phyloP scores from a whole-genome alignment of 1,140 invertebrate species.

The Chrysomallon squamiferum region DNA sequence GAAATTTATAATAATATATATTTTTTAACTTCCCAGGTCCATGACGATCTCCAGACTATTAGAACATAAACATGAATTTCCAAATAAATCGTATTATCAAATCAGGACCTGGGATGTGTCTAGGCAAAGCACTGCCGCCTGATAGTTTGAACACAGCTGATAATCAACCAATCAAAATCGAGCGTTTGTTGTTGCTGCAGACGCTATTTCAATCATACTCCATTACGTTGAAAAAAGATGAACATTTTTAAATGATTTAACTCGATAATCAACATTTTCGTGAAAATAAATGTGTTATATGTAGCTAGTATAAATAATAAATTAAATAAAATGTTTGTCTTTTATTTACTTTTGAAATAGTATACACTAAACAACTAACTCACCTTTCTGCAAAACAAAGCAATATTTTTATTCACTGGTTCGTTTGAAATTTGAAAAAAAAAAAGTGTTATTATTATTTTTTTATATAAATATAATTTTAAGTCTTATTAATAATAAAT shows the following conservation, averaged over 20 bases:
- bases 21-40: too few relatives aligned
- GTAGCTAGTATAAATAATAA: background rate
- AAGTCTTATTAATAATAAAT: too few relatives aligned
- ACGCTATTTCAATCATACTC: slow-evolving; percentile 5
- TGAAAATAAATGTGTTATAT: background rate
- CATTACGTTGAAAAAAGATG: background rate
- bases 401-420: too few relatives aligned
- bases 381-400: too few relatives aligned
- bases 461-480: too few relatives aligned
- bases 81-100: too few relatives aligned
- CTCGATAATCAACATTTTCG: background rate
- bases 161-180: slow-evolving; percentile 33
- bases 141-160: slow-evolving; percentile 40
- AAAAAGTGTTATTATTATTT: too few relatives aligned
- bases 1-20: too few relatives aligned
- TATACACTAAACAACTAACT: too few relatives aligned
- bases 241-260: background rate
- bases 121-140: slow-evolving; percentile 33
- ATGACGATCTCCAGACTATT: too few relatives aligned
- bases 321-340: background rate
- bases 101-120: slow-evolving; percentile 19
- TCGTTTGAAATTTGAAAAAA: too few relatives aligned
- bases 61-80: too few relatives aligned
- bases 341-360: background rate
- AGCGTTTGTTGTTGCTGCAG: slow-evolving; percentile 12